A percentile compares a stretch with the other conserved stretches of the same genome.
Conservation (phyloP, 2,113 vertebrate species). For the Archocentrus centrarchus region DNA sequence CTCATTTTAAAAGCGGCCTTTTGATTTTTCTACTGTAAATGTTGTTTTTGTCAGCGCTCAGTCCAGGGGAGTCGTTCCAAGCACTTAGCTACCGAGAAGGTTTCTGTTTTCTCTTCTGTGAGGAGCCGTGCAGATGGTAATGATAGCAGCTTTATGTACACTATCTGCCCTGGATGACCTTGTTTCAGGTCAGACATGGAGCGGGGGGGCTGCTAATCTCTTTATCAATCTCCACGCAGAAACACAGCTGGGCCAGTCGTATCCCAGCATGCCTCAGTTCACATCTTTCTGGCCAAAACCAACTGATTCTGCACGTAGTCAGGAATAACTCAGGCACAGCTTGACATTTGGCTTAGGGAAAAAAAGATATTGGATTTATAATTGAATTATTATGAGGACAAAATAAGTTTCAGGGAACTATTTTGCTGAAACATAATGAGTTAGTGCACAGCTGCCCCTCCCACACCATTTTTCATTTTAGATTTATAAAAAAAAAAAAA, state of each 20-base stretch:
- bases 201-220: slow-evolving; percentile 47
- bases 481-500: not conserved
- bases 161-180: slow-evolving; percentile 37
- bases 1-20: slow-evolving; percentile 2
- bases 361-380: slow-evolving; percentile 77
- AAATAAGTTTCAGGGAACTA: slow-evolving; percentile 54
- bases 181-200: slow-evolving; percentile 48
- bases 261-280: slow-evolving; percentile 63
- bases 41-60: slow-evolving; percentile 20
- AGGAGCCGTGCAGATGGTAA: not conserved
- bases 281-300: slow-evolving; percentile 67
- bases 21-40: slow-evolving; percentile 35
- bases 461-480: slow-evolving; percentile 24
- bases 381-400: slow-evolving; percentile 72
- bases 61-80: not conserved
- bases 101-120: not conserved
- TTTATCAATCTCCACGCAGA: slow-evolving; percentile 62
- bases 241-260: slow-evolving; percentile 50
- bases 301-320: slow-evolving; percentile 72
- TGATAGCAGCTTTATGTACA: slow-evolving; percentile 4
- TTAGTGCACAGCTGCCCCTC: not conserved
- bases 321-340: slow-evolving; percentile 73
- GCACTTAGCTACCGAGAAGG: not conserved
- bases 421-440: slow-evolving; percentile 61
- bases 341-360: slow-evolving; percentile 75